Conservation (phyloP, 1,140 invertebrate species). For the Plutomurus gul region DNA sequence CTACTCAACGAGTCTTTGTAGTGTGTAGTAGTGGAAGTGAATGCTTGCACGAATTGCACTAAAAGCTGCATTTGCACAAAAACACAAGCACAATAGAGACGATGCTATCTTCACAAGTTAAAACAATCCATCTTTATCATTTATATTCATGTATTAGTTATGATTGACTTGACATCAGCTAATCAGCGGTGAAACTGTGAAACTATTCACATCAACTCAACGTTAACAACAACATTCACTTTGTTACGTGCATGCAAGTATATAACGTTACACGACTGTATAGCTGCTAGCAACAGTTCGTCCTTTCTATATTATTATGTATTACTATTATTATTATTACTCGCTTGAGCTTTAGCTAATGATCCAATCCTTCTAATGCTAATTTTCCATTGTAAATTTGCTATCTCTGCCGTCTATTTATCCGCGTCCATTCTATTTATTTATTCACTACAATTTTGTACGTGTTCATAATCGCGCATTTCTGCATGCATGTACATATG, state of each 20-base stretch:
- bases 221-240: slow-evolving; percentile 22
- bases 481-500: not conserved
- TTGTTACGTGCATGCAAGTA: not conserved
- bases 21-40: not conserved
- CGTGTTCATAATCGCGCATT: not conserved
- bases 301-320: too few species aligned
- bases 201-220: slow-evolving; percentile 17
- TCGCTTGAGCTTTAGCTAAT: not conserved
- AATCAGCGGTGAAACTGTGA: slow-evolving; percentile 17
- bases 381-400: too few species aligned
- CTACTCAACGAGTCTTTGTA: not conserved
- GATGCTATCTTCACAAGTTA: not conserved
- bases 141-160: not conserved
- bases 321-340: too few species aligned
- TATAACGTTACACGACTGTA: too few species aligned
- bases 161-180: slow-evolving; percentile 20
- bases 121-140: not conserved
- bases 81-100: not conserved
- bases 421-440: not conserved
- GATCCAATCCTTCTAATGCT: slow-evolving; percentile 1
- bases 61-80: not conserved
- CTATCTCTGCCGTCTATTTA: not conserved
- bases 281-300: too few species aligned
- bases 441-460: not conserved
- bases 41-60: too few species aligned